Evolutionary conservation across 2,113 vertebrate genomes (phyloP), one percentile per base, ranked within the genome.

Genomic region (Salvelinus alpinus): DNA sequence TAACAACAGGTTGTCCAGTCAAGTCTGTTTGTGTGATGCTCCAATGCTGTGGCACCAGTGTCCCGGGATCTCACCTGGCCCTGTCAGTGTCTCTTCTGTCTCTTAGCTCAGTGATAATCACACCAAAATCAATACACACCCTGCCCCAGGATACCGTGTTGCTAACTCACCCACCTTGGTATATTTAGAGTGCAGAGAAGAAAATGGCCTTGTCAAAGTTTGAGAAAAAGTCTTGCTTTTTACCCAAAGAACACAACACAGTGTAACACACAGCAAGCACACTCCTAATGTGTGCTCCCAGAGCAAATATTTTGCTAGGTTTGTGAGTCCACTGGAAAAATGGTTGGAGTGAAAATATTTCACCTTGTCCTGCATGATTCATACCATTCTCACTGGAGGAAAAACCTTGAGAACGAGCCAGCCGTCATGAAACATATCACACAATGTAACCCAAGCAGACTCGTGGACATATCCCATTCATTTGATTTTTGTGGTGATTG

Each of bases 271-370:
- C 38, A 47, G 47, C 34, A 67, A 25, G 34, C 20, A 24, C 51
- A 5, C 27, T 4, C 51, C 12, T 12, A 22, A 14, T 16, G 20
- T 76, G 51, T 60, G 29, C 8, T 11, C 64, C 34, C 76, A 75
- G 72, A 75, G 75, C 54, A 64, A 78, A 71, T 66, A 75, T 74
- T 73, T 48, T 66, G 24, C 27, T 27, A 48, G 16, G 44, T 51
- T 64, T 54, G 44, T n/a, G 14, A 25, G 47, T 18, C 57, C 62
- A 66, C 5, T 70, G 62, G 75, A 77, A 72, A 76, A 71, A 71
- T 72, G 70, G 22, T 70, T 47, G 54, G 60, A 64, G 59, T 65
- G 54, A 68, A 76, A 62, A 71, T 31, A 47, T 68, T 34, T 67
- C 27, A 34, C 62, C 48, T 72, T 62, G 22, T 70, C 6, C 16